Conservation (phyloP, 2,888 invertebrate genomes). For the Drosophila kambysellisi region DNA sequence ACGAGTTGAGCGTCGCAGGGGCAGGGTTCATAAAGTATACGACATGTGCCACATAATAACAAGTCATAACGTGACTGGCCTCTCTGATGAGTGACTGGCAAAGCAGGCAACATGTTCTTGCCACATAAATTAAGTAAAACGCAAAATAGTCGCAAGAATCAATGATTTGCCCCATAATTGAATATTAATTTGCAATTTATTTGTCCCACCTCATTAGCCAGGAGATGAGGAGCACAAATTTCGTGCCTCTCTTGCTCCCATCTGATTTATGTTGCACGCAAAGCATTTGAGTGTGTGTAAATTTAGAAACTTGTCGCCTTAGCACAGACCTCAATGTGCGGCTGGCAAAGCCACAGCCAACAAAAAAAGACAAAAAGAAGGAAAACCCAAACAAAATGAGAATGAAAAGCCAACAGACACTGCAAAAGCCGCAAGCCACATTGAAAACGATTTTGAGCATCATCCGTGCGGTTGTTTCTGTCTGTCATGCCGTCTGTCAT, state of each 20-base stretch:
- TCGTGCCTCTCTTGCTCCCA: not conserved
- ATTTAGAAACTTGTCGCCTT: slow-evolving; percentile 39
- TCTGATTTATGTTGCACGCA: slow-evolving; percentile 55
- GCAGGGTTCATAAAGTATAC: slow-evolving; percentile 54
- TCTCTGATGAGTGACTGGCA: slow-evolving; percentile 28
- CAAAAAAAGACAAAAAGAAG: not conserved
- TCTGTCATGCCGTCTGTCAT: slow-evolving; percentile 2
- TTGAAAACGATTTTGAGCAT: not conserved
- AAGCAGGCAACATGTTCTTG: slow-evolving; percentile 18
- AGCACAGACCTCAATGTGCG: slow-evolving; percentile 46
- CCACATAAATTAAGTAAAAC: slow-evolving; percentile 16
- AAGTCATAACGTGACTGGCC: slow-evolving; percentile 43
- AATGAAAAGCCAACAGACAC: slow-evolving; percentile 7
- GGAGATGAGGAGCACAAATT: slow-evolving; percentile 14
- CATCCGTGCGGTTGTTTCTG: slow-evolving; percentile 4
- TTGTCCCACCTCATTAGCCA: slow-evolving; percentile 54
- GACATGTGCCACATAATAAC: slow-evolving; percentile 54
- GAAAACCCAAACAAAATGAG: not conserved
- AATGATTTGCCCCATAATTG: slow-evolving; percentile 62
- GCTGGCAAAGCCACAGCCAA: not conserved
- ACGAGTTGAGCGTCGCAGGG: slow-evolving; percentile 20
- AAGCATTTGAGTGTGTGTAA: slow-evolving; percentile 14
- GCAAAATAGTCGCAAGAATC: slow-evolving; percentile 13
- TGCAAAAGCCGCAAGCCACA: slow-evolving; percentile 31
- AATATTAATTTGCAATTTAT: slow-evolving; percentile 73